Conservation (phyloP, 2,888 invertebrate species). For the Netelia virgata region DNA sequence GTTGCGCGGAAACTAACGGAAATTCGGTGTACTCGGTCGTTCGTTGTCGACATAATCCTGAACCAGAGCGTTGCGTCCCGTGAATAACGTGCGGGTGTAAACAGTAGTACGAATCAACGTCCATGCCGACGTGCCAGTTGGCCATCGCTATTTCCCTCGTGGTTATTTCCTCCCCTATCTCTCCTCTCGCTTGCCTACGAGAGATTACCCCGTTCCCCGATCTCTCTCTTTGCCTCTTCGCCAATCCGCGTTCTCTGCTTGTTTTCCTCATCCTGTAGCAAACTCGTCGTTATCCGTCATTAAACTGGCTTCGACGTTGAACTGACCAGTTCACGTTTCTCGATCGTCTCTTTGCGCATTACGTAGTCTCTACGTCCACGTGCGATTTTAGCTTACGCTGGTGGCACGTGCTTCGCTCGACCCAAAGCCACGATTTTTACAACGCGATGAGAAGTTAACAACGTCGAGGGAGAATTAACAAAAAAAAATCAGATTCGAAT, state of each 20-base stretch:
- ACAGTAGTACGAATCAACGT: slow-evolving; percentile 58
- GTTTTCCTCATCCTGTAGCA: slow-evolving; percentile 43
- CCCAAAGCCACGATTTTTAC: not conserved
- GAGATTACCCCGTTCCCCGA: not conserved
- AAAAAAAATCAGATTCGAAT: too few relatives aligned
- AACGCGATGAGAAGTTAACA: too few relatives aligned
- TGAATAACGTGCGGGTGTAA: slow-evolving; percentile 52
- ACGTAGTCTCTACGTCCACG: not conserved
- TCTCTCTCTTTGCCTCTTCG: not conserved
- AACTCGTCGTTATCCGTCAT: slow-evolving; percentile 50
- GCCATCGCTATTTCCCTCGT: slow-evolving; percentile 5
- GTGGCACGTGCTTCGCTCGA: not conserved
- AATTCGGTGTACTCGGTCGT: slow-evolving; percentile 44
- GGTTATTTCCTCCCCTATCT: slow-evolving; percentile 6
- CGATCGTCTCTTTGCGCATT: not conserved
- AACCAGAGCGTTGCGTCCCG: not conserved
- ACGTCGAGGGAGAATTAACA: too few relatives aligned
- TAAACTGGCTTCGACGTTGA: slow-evolving; percentile 40
- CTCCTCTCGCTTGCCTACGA: not conserved
- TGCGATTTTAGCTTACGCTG: not conserved
- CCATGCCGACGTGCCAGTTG: slow-evolving; percentile 15
- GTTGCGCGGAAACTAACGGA: not conserved
- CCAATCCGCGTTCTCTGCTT: slow-evolving; percentile 27
- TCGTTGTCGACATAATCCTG: not conserved
- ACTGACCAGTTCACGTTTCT: not conserved